These are phyloP conservation scores for Koerneria pararmatus DNA, from an alignment of 2,888 invertebrate species.

Conservation along the genomic window DNA sequence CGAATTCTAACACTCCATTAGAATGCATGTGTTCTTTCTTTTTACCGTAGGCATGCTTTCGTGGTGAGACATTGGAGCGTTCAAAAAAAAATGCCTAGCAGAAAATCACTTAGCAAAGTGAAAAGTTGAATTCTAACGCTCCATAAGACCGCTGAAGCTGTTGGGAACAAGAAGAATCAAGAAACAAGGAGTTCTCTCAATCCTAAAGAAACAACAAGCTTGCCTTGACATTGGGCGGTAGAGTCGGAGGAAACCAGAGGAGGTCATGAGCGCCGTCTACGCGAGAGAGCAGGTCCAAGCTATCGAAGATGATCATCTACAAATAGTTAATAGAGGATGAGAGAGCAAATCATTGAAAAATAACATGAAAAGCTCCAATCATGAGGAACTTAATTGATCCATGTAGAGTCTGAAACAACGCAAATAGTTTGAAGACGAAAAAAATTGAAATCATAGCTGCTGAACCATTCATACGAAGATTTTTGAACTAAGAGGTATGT, in stretches of 20 bases:
- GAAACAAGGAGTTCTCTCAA: neutral
- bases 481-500: too few relatives aligned
- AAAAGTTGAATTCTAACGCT: neutral
- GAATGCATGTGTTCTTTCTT: too few relatives aligned
- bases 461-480: too few relatives aligned
- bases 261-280: slow-evolving; percentile 90
- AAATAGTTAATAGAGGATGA: neutral
- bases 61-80: too few relatives aligned
- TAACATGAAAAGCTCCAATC: slow-evolving; percentile 15
- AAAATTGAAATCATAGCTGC: too few relatives aligned
- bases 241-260: slow-evolving; percentile 86
- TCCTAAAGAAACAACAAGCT: neutral
- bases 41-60: too few relatives aligned
- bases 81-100: too few relatives aligned
- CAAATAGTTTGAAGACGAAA: slow-evolving; percentile 15
- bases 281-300: slow-evolving; percentile 91
- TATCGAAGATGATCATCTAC: slow-evolving; percentile 77
- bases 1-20: too few relatives aligned
- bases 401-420: too few relatives aligned
- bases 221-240: slow-evolving; percentile 84
- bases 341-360: neutral
- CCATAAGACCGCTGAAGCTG: neutral
- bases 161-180: neutral
- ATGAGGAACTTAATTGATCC: too few relatives aligned
- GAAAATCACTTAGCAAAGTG: too few relatives aligned